These are phyloP conservation scores for Meiosimyza platycephala DNA, from an alignment of 2,888 invertebrate genomes.

Conservation along the genomic window DNA sequence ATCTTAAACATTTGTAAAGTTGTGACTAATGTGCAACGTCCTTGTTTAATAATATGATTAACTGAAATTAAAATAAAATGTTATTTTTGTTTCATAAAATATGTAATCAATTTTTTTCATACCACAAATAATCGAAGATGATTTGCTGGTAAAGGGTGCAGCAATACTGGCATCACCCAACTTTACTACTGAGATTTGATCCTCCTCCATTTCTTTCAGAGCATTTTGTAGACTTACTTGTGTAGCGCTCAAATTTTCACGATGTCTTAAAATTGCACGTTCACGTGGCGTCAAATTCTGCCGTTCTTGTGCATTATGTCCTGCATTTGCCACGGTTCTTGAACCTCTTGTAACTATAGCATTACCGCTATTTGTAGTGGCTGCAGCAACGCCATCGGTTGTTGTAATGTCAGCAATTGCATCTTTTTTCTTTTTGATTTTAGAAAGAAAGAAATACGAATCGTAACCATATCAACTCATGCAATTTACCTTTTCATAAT, in stretches of 20 bases:
- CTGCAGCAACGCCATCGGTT: conserved; percentile 30
- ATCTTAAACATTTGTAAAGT: conserved; percentile 99
- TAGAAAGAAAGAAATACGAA: conserved; percentile 59
- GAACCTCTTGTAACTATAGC: conserved; percentile 38
- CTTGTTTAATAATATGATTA: conserved; percentile 99
- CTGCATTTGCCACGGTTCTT: conserved; percentile 39
- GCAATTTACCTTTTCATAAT: conserved; percentile 72
- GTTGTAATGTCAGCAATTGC: conserved; percentile 39
- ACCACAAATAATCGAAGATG: conserved; percentile 96
- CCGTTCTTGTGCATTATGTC: conserved; percentile 46
- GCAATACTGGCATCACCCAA: conserved; percentile 99
- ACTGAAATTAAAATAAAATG: conserved; percentile 73
- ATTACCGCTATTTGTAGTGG: conserved; percentile 38
- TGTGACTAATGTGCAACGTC: conserved; percentile 97
- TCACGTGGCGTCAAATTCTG: conserved; percentile 60
- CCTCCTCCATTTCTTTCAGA: conserved; percentile 89
- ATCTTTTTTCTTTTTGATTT: conserved; percentile 55
- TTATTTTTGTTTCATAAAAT: conserved; percentile 23
- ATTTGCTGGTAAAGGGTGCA: conserved; percentile 97
- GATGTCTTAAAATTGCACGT: conserved; percentile 58
- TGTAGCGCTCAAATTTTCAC: conserved; percentile 60
- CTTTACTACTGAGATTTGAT: conserved; percentile 89
- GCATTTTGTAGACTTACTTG: conserved; percentile 67
- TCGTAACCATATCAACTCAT: too few species aligned
- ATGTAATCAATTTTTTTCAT: conserved; percentile 64